phyloP scores from a whole-genome alignment of 2,797 vertebrate species.

The Microctenopoma stevenorrisi region DNA sequence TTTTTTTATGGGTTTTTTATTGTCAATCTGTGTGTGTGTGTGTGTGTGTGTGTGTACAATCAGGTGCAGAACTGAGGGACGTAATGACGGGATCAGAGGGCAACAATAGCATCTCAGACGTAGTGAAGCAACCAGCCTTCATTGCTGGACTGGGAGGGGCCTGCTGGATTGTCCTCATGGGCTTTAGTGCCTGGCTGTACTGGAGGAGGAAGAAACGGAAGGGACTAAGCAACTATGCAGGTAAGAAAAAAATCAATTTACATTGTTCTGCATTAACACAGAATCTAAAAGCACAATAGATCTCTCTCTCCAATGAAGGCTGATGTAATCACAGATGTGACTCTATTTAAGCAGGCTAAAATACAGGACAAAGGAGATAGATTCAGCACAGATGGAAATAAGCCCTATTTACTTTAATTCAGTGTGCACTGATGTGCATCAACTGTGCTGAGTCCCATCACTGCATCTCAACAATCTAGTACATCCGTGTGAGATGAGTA shows the following conservation, averaged over 20 bases:
- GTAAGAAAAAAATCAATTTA: slow-evolving; percentile 80
- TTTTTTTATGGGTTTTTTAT: slow-evolving; percentile 3
- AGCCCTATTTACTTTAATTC: slow-evolving; percentile 79
- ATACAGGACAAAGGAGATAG: slow-evolving; percentile 75
- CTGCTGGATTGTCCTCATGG: slow-evolving; percentile 98
- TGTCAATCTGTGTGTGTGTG: slow-evolving; percentile 2
- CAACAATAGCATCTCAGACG: slow-evolving; percentile 93
- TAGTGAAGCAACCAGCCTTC: slow-evolving; percentile 97
- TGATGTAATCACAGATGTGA: slow-evolving; percentile 65
- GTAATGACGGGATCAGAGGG: slow-evolving; percentile 91
- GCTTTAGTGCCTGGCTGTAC: slow-evolving; percentile 97
- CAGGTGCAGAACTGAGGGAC: slow-evolving; percentile 89
- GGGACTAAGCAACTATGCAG: slow-evolving; percentile 97
- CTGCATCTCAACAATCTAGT: slow-evolving; percentile 69
- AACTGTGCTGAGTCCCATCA: slow-evolving; percentile 74
- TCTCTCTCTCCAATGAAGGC: slow-evolving; percentile 45
- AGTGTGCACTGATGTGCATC: slow-evolving; percentile 79
- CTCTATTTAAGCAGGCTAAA: slow-evolving; percentile 69
- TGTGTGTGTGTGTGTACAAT: slow-evolving; percentile 8
- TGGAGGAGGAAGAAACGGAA: slow-evolving; percentile 98
- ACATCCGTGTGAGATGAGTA: slow-evolving; percentile 77
- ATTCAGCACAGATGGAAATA: slow-evolving; percentile 73
- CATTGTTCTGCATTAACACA: slow-evolving; percentile 57
- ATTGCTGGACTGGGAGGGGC: slow-evolving; percentile 96
- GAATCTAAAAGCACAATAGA: slow-evolving; percentile 54